A percentile compares a stretch with the other conserved stretches of the same genome.
Evolutionary conservation across 2,888 invertebrate species (phyloP).

Genomic region (Seladonia tumulorum): DNA sequence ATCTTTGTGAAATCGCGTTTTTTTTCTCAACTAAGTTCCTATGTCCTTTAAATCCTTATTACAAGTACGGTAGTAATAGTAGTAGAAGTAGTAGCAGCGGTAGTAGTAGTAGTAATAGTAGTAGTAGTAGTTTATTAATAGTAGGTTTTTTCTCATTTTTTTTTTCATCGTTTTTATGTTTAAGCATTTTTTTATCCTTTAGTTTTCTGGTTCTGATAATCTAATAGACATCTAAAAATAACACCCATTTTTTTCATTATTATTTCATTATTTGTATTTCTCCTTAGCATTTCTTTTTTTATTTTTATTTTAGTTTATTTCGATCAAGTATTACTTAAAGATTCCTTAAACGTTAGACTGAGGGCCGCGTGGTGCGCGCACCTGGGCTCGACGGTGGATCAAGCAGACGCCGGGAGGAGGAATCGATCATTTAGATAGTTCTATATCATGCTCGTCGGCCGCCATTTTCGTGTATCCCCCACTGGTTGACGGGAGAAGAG

Average conservation of each 20-base stretch:
- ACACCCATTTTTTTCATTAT: slow-evolving; percentile 82
- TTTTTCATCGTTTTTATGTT: slow-evolving; percentile 75
- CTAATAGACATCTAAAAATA: slow-evolving; percentile 85
- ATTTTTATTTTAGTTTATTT: slow-evolving; percentile 69
- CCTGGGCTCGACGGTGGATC: slow-evolving; percentile 44
- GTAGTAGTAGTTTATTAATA: slow-evolving; percentile 68
- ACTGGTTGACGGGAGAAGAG: not conserved
- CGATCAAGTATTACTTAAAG: slow-evolving; percentile 77
- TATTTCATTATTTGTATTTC: slow-evolving; percentile 79
- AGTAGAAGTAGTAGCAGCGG: slow-evolving; percentile 65
- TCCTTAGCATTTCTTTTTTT: slow-evolving; percentile 51
- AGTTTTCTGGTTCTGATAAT: slow-evolving; percentile 83
- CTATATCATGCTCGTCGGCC: not conserved
- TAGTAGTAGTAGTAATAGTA: slow-evolving; percentile 64
- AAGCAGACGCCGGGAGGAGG: not conserved
- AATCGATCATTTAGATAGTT: not conserved
- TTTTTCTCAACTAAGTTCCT: slow-evolving; percentile 82
- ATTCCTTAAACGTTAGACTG: slow-evolving; percentile 77
- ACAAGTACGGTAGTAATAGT: slow-evolving; percentile 76
- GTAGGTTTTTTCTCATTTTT: slow-evolving; percentile 73
- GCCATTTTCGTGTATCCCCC: slow-evolving; percentile 12
- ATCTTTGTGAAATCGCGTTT: slow-evolving; percentile 71
- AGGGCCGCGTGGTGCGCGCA: slow-evolving; percentile 64
- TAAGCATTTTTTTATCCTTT: slow-evolving; percentile 82
- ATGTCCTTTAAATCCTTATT: slow-evolving; percentile 77